phyloP scores from a whole-genome alignment of 2,888 invertebrate species.

The Ochropleura plecta region DNA sequence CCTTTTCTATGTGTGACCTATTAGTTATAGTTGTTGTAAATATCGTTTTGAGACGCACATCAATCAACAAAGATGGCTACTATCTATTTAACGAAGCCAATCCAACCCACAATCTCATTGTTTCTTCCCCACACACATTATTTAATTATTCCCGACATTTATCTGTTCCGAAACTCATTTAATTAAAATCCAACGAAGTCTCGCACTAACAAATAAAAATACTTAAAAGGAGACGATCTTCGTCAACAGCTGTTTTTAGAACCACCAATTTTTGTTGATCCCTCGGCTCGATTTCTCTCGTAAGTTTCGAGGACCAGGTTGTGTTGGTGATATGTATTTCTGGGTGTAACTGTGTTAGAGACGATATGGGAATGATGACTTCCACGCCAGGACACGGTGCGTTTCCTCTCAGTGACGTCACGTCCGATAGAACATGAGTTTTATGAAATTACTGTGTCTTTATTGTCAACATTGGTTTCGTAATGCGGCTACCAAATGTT shows the following conservation, averaged over 20 bases:
- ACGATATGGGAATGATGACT: constrained; percentile 87
- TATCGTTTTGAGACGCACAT: not conserved
- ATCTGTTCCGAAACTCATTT: constrained; percentile 53
- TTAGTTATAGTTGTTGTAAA: not conserved
- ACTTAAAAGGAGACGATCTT: constrained; percentile 79
- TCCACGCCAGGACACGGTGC: constrained; percentile 82
- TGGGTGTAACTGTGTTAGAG: constrained; percentile 77
- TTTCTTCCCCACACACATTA: constrained; percentile 42
- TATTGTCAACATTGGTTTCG: constrained; percentile 52
- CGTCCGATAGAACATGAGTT: constrained; percentile 74
- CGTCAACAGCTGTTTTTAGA: constrained; percentile 89
- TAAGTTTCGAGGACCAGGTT: constrained; percentile 58
- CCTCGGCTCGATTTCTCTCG: constrained; percentile 52
- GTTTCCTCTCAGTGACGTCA: constrained; percentile 86
- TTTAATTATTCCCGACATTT: constrained; percentile 50
- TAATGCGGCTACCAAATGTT: constrained; percentile 44
- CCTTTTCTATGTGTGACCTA: not conserved
- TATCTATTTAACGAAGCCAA: not conserved
- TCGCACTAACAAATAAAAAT: constrained; percentile 74
- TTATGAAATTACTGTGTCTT: constrained; percentile 53
- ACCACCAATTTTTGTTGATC: constrained; percentile 74
- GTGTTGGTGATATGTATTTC: constrained; percentile 78
- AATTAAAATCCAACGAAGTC: constrained; percentile 64
- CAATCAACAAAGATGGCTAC: not conserved
- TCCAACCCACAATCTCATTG: constrained; percentile 1